A percentile compares a stretch with the other conserved stretches of the same genome.
These are phyloP conservation scores for Charaxes varanes DNA, from an alignment of 1,140 invertebrate genomes.

Conservation along the genomic window DNA sequence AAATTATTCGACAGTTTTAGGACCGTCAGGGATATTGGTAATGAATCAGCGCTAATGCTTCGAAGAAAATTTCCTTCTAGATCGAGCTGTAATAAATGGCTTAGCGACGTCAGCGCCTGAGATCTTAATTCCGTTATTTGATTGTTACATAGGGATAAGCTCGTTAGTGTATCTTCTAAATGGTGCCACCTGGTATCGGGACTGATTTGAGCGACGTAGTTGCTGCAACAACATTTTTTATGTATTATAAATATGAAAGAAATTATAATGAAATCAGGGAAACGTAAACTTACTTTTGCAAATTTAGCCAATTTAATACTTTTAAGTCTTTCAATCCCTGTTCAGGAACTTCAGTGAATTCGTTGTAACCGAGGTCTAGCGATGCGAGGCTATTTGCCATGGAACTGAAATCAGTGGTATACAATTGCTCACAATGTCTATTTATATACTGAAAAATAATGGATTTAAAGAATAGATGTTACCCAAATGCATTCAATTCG, in stretches of 20 bases:
- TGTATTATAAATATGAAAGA: neutral
- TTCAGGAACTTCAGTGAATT: conserved; percentile 80
- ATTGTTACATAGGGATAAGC: conserved; percentile 88
- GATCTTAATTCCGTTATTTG: conserved; percentile 80
- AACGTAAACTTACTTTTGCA: conserved; percentile 80
- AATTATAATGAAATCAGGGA: conserved; percentile 19
- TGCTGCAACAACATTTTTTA: conserved; percentile 38
- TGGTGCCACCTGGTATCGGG: conserved; percentile 78
- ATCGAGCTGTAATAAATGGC: conserved; percentile 81
- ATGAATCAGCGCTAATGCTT: conserved; percentile 73
- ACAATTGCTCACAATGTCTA: conserved; percentile 1
- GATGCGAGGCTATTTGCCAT: conserved; percentile 78
- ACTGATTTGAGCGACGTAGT: conserved; percentile 50
- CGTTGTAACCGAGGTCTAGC: conserved; percentile 84
- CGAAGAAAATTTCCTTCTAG: conserved; percentile 83
- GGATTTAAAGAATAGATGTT: conserved; percentile 12
- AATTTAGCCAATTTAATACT: conserved; percentile 83
- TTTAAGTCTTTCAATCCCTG: conserved; percentile 78
- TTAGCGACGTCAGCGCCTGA: conserved; percentile 76
- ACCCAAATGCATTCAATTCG: conserved; percentile 60
- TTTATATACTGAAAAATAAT: conserved; percentile 3
- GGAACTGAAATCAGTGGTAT: conserved; percentile 69
- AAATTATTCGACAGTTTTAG: conserved; percentile 85
- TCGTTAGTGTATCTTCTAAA: conserved; percentile 82
- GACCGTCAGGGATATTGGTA: conserved; percentile 81